Base-by-base conservation (phyloP, 1,140 invertebrate genomes). In the Physella acuta region DNA sequence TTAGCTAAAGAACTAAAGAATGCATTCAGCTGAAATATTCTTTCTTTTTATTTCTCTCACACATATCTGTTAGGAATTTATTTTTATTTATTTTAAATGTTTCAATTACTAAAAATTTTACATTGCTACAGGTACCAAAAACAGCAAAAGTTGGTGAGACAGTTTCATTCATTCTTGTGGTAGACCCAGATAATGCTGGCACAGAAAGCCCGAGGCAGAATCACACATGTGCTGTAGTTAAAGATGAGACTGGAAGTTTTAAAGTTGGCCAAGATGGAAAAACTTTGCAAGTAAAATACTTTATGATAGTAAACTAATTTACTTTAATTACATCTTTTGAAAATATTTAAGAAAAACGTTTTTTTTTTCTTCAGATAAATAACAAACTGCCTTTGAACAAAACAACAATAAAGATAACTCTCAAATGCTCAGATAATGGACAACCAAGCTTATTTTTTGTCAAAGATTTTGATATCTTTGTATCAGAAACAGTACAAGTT, bases 151-250 rank as follows among this genome's bases (percentile, higher is more conserved):
- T 44, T 30, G 75, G 74, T 20, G 67, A 71, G 2, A 64, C 70
- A 14, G 73, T 79, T 17, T 75, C 71, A 24, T 65, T 73, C 30
- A 53, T 78, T 2, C 52, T 60, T 4, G 74, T 79, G 1, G 60
- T n/a, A 16, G 78, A 79, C 64, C 78, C 78, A 24, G 78, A 79
- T 51, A 79, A 79, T 52, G 59, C 39, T 8, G 72, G 70, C 2
- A 26, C 39, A 20, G 60, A 64, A 0, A 39, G n/a, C 28, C 33
- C 65, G 8, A 53, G 36, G 53, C 78, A 79, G 44, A 73, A 4
- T 0, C 76, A 78, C 61, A 69, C 36, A 17, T 79, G 78, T 71
- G 37, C 14, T 5, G 8, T 63, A 30, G 61, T 74, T 20, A 68
- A 64, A 37, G 72, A 67, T 16, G 71, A 68, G 4, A 14, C 63